Evolutionary conservation across 2,888 invertebrate species (phyloP), one percentile per base, ranked within the genome.

Genomic region (Arge pagana): DNA sequence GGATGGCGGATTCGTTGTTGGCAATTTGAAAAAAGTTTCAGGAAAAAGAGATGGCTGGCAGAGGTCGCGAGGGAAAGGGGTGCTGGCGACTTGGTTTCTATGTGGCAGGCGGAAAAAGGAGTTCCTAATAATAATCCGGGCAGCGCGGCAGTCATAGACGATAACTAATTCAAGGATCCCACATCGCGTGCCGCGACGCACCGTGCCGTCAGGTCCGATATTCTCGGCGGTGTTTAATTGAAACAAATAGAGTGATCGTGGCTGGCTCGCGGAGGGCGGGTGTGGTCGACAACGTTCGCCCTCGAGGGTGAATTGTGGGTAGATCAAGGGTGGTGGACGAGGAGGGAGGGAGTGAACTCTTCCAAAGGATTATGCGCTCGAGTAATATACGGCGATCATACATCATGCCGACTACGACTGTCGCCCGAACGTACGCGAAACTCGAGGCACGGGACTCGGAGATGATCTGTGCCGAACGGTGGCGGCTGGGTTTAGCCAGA

Each of bases 341-440:
- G 35, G 35, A 33, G 24, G 5, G 35, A n/a, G 48, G 13, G 57
- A 33, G 57, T 66, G 64, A 62, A 71, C 71, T 72, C 71, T 71
- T 72, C 70, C 70, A 67, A 66, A 66, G 72, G 73, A 73, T 73
- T 73, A 73, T 73, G 71, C 73, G 71, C 62, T 61, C 59, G 71
- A 62, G 65, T 74, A 74, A 74, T 74, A 67, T 68, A 67, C 66
- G 67, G 64, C 68, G 67, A 70, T 68, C 68, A 70, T 68, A 69
- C 66, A 70, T 69, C 70, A 70, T 67, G 35, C 57, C 61, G 59
- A 60, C 59, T 62, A 62, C 59, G 60, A 66, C 61, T 61, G 61
- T 60, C 63, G 66, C 61, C 62, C 8, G 59, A 64, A 67, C 55
- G 62, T 61, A 64, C 64, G 62, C 59, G 63, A 63, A 65, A 67